Evolutionary conservation across 1,140 invertebrate species (phyloP).

Genomic region (Trachelipus rathkii): DNA sequence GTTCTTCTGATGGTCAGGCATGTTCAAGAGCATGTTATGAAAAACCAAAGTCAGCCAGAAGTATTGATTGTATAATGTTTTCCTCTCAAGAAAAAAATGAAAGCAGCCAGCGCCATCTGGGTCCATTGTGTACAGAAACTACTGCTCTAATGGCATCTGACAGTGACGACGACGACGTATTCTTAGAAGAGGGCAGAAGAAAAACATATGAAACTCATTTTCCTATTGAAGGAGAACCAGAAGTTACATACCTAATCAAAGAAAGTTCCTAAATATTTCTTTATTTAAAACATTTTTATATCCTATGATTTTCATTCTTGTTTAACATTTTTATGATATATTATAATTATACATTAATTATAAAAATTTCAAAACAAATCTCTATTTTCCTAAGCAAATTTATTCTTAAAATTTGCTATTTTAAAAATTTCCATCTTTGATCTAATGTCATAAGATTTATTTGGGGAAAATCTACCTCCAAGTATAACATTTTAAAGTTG

Average conservation of each 20-base stretch:
- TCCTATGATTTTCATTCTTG: too few species aligned
- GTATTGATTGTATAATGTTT: conserved; percentile 11
- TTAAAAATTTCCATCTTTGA: too few species aligned
- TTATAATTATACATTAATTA: too few species aligned
- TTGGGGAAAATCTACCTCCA: too few species aligned
- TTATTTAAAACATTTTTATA: too few species aligned
- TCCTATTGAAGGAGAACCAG: conserved; percentile 21
- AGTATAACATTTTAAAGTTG: too few species aligned
- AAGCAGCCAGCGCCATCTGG: neutral
- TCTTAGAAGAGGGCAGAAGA: conserved; percentile 8
- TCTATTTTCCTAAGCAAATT: too few species aligned
- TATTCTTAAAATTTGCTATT: too few species aligned
- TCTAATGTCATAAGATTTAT: too few species aligned
- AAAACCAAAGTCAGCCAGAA: neutral
- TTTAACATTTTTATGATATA: too few species aligned
- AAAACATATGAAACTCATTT: conserved; percentile 28
- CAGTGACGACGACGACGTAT: conserved; percentile 29
- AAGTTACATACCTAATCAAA: neutral
- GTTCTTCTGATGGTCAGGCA: conserved; percentile 4
- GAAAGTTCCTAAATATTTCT: neutral
- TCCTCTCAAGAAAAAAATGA: neutral
- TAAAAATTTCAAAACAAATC: too few species aligned
- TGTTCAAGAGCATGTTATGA: neutral
- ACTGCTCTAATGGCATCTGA: neutral
- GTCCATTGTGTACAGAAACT: neutral